Percentiles rank a stretch among this genome's conserved stretches.
phyloP scores from a whole-genome alignment of 2,888 invertebrate genomes.

The Augiades crinisus region DNA sequence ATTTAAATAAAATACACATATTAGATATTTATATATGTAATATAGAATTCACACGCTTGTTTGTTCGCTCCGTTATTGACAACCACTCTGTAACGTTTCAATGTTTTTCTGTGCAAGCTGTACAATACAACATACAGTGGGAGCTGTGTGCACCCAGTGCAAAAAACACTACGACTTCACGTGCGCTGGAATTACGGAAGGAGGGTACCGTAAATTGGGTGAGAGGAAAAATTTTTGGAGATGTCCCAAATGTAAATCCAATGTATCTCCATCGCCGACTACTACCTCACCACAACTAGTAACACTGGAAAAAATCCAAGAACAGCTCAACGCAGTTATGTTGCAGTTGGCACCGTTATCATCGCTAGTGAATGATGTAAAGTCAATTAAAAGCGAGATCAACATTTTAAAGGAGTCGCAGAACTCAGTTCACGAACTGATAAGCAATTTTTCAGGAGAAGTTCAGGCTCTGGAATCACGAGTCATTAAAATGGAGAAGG shows the following conservation, averaged over 20 bases:
- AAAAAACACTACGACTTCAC: neutral
- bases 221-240: neutral
- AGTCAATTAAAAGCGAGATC: conserved; percentile 28
- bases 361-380: conserved; percentile 29
- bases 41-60: no score
- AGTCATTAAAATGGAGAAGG: conserved; percentile 18
- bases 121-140: conserved; percentile 23
- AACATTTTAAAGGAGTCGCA: conserved; percentile 21
- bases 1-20: neutral
- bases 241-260: conserved; percentile 17
- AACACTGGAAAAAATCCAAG: neutral
- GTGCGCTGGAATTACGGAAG: neutral
- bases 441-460: conserved; percentile 11
- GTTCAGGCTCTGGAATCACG: conserved; percentile 14
- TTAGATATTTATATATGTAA: no score
- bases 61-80: no score
- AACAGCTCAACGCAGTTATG: neutral
- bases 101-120: conserved; percentile 34
- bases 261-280: conserved; percentile 20
- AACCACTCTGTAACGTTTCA: no score
- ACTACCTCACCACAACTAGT: neutral
- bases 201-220: conserved; percentile 13
- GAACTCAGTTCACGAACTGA: conserved; percentile 23
- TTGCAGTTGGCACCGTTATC: conserved; percentile 17
- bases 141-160: conserved; percentile 13